Evolutionary conservation across 2,797 vertebrate genomes (phyloP).

Genomic region (Coreius guichenoti): DNA sequence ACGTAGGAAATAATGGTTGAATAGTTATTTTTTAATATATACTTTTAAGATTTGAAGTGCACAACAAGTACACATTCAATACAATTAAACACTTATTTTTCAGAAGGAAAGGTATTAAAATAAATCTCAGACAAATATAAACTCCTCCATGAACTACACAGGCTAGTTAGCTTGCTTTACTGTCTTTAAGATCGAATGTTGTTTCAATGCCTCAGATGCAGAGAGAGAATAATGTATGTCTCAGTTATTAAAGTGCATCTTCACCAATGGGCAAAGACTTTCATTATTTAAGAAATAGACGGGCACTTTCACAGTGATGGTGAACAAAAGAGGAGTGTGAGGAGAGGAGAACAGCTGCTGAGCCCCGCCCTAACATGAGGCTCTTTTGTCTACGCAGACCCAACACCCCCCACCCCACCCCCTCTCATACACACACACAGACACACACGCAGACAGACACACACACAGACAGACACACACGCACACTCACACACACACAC

Average conservation of each 20-base stretch:
- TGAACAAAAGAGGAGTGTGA: slow-evolving; percentile 50
- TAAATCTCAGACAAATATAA: not conserved
- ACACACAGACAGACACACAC: too few species aligned
- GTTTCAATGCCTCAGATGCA: not conserved
- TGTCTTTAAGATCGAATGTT: not conserved
- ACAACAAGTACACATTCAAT: not conserved
- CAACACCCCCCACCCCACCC: slow-evolving; percentile 38
- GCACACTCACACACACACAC: not conserved
- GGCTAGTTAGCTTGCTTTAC: not conserved
- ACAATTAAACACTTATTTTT: not conserved
- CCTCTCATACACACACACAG: not conserved
- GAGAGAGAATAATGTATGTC: not conserved
- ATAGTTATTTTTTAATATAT: too few species aligned
- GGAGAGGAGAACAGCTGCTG: slow-evolving; percentile 72
- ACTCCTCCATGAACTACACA: not conserved
- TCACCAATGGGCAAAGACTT: not conserved
- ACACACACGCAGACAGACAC: fast-evolving
- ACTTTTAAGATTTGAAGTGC: not conserved
- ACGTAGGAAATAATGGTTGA: too few species aligned
- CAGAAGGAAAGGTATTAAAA: not conserved
- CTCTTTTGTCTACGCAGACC: slow-evolving; percentile 71
- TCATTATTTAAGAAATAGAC: slow-evolving; percentile 21
- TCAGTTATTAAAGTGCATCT: not conserved
- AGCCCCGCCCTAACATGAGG: slow-evolving; percentile 71
- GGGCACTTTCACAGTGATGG: slow-evolving; percentile 49